Evolutionary conservation across 2,113 vertebrate species (phyloP), one percentile per base, ranked within the genome.

Genomic region (Aegotheles bennettii): DNA sequence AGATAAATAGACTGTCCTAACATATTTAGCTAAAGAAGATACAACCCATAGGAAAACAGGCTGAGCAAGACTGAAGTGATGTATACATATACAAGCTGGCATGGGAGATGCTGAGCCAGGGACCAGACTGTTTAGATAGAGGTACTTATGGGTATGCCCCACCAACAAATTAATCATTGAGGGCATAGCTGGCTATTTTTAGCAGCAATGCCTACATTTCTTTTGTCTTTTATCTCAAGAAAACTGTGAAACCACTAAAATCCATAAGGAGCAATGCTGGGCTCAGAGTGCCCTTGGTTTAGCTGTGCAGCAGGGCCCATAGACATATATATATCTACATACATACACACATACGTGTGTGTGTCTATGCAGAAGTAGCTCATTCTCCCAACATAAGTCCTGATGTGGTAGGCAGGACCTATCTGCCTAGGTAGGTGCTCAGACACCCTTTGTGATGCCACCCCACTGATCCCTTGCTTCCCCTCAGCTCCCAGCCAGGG

Each of bases 91-190:
- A 56, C 48, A 60, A 75, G 51, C 76, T 89, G 85, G 68, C 53
- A 87, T 0, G 0, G 85, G 48, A 81, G 71, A 90, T 31, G 71
- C 64, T 21, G 43, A 89, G 83, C 74, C 68, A 81, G 60, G 43
- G 75, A 94, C 80, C 77, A 92, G 80, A 82, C 84, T 91, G 78
- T 95, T 96, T 90, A 94, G 50, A 77, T 48, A 77, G 82, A 77
- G 56, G 50, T 59, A 75, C 67, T 94, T 95, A 53, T 11, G 84
- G 91, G 82, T 73, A 77, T 8, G 93, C 85, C 71, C 48, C 60
- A 77, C 51, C 68, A 90, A 23, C 21, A 74, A 61, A 59, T 20
- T 51, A 95, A 90, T 81, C 82, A 90, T 53, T 3, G 2, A 86
- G 71, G 51, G 19, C 69, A 79, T 48, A 89, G 42, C 51, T 70